These are phyloP conservation scores for Cerceris rybyensis DNA, from an alignment of 2,888 invertebrate genomes.

Conservation along the genomic window DNA sequence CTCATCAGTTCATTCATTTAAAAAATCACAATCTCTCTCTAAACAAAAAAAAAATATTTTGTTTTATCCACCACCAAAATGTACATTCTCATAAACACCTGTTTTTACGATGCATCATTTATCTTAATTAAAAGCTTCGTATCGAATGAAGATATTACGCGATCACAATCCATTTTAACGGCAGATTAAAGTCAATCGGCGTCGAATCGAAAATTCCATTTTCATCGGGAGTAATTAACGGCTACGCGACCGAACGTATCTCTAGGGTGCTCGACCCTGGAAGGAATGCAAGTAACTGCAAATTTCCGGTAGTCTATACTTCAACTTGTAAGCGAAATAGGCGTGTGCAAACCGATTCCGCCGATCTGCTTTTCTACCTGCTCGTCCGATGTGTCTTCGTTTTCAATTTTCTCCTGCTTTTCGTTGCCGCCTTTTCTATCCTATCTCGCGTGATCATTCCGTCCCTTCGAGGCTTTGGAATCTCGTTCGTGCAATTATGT, in stretches of 20 bases:
- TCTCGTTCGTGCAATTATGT: slow-evolving; percentile 31
- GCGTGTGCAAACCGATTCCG: slow-evolving; percentile 43
- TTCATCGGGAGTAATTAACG: slow-evolving; percentile 60
- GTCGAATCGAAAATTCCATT: slow-evolving; percentile 56
- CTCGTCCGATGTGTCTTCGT: slow-evolving; percentile 32
- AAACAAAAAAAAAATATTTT: too few relatives aligned
- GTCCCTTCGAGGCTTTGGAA: slow-evolving; percentile 11
- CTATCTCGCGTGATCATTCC: slow-evolving; percentile 20
- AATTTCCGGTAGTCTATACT: slow-evolving; percentile 74
- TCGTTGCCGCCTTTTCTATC: slow-evolving; percentile 40
- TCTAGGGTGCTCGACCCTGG: slow-evolving; percentile 66
- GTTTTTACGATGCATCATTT: neutral
- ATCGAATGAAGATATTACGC: neutral
- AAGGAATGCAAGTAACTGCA: slow-evolving; percentile 78
- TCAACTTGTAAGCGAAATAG: slow-evolving; percentile 56
- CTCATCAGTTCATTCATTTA: too few relatives aligned
- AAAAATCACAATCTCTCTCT: too few relatives aligned
- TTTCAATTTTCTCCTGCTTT: slow-evolving; percentile 42
- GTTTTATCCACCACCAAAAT: too few relatives aligned
- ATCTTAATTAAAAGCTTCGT: neutral
- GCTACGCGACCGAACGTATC: slow-evolving; percentile 47
- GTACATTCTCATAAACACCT: neutral
- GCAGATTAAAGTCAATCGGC: slow-evolving; percentile 45
- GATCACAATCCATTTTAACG: slow-evolving; percentile 44
- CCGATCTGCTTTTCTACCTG: slow-evolving; percentile 21